Evolutionary conservation across 35 echinoderm and acorn worm genomes (phyloP), one percentile per base, ranked within the genome.

Genomic region (Eucidaris tribuloides): DNA sequence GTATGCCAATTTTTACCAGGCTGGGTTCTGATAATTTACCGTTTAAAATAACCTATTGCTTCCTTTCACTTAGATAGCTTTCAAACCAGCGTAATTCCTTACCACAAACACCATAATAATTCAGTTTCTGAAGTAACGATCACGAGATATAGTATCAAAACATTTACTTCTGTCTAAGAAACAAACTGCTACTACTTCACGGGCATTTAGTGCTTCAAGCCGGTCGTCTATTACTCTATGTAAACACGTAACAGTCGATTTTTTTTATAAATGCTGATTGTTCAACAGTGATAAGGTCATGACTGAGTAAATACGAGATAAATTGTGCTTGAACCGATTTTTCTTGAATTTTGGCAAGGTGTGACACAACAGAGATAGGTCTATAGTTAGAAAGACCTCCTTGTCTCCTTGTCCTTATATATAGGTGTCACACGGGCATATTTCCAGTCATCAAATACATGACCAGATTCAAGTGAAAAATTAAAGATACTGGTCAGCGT

Each of bases 351-450:
- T 84, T 84, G 31, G 81, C 58, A 28, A 84, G 28, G 46, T 84
- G 62, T 28, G 52, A 66, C 0, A 84, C 81, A 84, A 66, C 60
- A 39, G 81, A 84, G 45, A 84, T 84, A 31, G 40, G 60, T 49
- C 81, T 45, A 44, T 66, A 84, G 22, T 65, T 83, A 0, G 5
- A 42, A 64, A 24, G 14, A 39, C n/a, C 4, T 71, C 40, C 38
- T 84, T 84, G 19, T 44, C 20, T 42, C 81, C 81, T 52, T 52
- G 65, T 39, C 81, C 60, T 70, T 84, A 71, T 84, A 84, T 23
- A 84, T 66, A 24, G 81, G 81, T 7, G 81, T 68, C 18, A 58
- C 59, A 19, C 37, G 62, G 3, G 81, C 81, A 45, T 62, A 43
- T 63, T 84, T 84, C 81, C 81, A 84, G 24, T 84, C 81, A 45